Evolutionary conservation across 1,140 invertebrate species (phyloP), one percentile per base, ranked within the genome.

Genomic region (Lanistes nyassanus): DNA sequence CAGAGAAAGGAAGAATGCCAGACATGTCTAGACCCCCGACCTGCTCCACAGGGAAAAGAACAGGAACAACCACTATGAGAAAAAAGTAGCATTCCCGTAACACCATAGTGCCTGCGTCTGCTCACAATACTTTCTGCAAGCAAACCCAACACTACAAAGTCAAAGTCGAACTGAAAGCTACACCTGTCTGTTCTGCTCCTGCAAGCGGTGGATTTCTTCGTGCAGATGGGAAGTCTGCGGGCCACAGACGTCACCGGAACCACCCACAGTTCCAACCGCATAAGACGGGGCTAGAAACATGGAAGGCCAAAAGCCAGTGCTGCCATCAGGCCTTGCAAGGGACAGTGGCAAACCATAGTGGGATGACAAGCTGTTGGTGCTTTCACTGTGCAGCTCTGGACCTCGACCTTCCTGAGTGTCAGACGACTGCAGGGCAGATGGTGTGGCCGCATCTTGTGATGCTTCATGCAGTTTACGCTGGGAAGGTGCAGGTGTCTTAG

Each of bases 311-410:
- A 58, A 39, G 5, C 23, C 36, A 39, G 2, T 37, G 7, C 70
- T n/a, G 21, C 19, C 23, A 21, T 21, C 42, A 34, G 51, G 37
- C 9, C 5, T 19, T 16, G 6, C 23, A 21, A 72, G 31, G 29
- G 70, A 23, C 11, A 36, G 11, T 11, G 70, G 70, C 21, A 72
- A 55, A 42, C 9, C 56, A 5, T 56, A 58, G 21, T 72, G 47
- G 21, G 55, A 62, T 19, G 70, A 72, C 70, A 72, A 13, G 37
- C 70, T 72, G 56, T 34, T 72, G 13, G 34, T 37, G 70, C 70
- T 72, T 2, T 72, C 55, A 19, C 31, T 47, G 42, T 47, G 42
- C 2, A 47, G 9, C 5, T 2, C 42, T 47, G 9, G 42, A 16
- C 9, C 9, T 13, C 9, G 9, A 3, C 42, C 5, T 47, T 47